phyloP scores from a whole-genome alignment of 2,888 invertebrate genomes.

The Leucoma salicis region DNA sequence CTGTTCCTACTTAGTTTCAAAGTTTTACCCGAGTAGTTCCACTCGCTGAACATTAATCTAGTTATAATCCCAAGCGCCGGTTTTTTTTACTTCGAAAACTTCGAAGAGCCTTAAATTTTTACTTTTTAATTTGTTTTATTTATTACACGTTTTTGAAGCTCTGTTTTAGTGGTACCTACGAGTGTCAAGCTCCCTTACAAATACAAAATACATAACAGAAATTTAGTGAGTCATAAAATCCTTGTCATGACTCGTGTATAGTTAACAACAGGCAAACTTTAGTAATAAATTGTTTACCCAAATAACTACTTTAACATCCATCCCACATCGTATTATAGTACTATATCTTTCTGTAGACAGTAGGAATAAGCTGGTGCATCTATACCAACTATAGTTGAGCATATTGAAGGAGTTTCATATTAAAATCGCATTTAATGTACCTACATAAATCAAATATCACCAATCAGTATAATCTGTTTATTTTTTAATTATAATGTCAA shows the following conservation, averaged over 20 bases:
- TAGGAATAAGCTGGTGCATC: no score
- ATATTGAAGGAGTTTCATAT: no score
- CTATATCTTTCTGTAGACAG: background rate
- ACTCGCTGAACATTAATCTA: conserved; percentile 76
- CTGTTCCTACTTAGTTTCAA: conserved; percentile 57
- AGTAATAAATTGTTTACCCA: conserved; percentile 12
- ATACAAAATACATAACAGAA: conserved; percentile 22
- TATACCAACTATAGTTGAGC: no score
- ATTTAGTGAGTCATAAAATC: conserved; percentile 27
- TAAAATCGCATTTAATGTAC: no score
- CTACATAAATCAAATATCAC: no score
- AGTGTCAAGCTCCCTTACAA: conserved; percentile 29
- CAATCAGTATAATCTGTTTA: no score
- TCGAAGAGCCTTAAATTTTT: conserved; percentile 50
- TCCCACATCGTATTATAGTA: background rate
- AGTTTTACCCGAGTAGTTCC: conserved; percentile 67
- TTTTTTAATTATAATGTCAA: no score
- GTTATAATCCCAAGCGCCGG: conserved; percentile 60
- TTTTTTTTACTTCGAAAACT: conserved; percentile 53
- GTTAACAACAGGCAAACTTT: conserved; percentile 18
- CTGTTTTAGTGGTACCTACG: conserved; percentile 39
- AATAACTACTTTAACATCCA: background rate
- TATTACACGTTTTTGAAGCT: conserved; percentile 42
- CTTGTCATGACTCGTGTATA: conserved; percentile 18
- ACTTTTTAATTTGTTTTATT: conserved; percentile 47